These are phyloP conservation scores for Heteronetta atricapilla DNA, from an alignment of 2,113 vertebrate genomes.

Conservation along the genomic window DNA sequence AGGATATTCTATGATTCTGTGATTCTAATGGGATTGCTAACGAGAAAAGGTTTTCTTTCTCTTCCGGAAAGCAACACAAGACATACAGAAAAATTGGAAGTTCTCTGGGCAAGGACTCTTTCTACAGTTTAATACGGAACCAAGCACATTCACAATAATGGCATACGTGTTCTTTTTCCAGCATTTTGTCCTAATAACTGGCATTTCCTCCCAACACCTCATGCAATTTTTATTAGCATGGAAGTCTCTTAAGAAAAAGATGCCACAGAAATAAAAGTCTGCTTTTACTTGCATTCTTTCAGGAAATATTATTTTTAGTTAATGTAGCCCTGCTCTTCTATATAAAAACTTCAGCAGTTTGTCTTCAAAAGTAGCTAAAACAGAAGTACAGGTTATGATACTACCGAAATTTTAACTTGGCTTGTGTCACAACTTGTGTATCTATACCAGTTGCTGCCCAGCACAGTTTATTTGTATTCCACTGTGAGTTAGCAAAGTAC, in stretches of 20 bases:
- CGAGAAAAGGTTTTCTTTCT: not conserved
- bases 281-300: not conserved
- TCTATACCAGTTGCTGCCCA: not conserved
- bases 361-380: not conserved
- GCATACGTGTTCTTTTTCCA: not conserved
- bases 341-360: not conserved
- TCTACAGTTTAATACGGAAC: not conserved
- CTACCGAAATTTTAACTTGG: not conserved
- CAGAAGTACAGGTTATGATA: not conserved
- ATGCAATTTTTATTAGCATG: not conserved
- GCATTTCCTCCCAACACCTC: not conserved
- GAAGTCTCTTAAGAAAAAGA: not conserved
- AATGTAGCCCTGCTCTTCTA: not conserved
- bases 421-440: not conserved
- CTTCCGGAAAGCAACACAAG: not conserved
- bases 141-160: not conserved
- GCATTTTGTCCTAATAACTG: not conserved
- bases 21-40: not conserved
- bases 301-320: not conserved
- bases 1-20: not conserved
- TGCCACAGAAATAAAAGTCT: not conserved
- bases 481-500: accelerated
- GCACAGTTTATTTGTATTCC: not conserved
- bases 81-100: not conserved
- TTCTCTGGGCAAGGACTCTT: not conserved